Conservation (phyloP, 2,797 vertebrate species). For the Pantherophis alleghaniensis region DNA sequence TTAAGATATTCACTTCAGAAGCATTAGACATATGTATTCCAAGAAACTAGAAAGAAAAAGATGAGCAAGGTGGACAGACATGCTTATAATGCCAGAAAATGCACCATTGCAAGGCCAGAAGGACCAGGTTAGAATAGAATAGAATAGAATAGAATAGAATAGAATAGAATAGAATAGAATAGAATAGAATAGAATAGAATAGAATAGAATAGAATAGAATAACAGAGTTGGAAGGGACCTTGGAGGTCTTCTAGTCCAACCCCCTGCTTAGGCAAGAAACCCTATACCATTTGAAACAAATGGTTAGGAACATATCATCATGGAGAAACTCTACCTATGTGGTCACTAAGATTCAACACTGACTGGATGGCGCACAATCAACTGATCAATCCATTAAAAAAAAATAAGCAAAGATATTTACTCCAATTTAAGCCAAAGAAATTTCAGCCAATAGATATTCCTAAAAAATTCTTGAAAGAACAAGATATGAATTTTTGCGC, state of each 20-base stretch:
- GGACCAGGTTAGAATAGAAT: neutral
- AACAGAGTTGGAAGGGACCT: too few relatives aligned
- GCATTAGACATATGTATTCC: neutral
- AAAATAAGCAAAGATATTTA: neutral
- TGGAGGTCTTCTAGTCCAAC: too few relatives aligned
- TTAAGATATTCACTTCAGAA: neutral
- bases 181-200: too few relatives aligned
- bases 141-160: too few relatives aligned
- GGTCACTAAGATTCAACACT: neutral
- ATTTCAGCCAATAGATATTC: neutral
- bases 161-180: too few relatives aligned
- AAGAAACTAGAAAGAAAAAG: neutral
- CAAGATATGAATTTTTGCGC: neutral
- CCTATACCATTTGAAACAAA: too few relatives aligned
- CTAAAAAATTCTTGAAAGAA: neutral
- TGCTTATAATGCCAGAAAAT: neutral
- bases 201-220: too few relatives aligned
- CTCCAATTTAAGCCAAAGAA: neutral
- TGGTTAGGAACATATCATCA: neutral
- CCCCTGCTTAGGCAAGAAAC: too few relatives aligned
- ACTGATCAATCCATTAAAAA: neutral
- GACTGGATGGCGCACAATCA: neutral
- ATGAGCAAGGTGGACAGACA: neutral
- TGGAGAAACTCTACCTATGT: neutral
- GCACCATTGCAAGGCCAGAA: neutral